Evolutionary conservation across 2,888 invertebrate species (phyloP).

Genomic region (Magallana nippona): DNA sequence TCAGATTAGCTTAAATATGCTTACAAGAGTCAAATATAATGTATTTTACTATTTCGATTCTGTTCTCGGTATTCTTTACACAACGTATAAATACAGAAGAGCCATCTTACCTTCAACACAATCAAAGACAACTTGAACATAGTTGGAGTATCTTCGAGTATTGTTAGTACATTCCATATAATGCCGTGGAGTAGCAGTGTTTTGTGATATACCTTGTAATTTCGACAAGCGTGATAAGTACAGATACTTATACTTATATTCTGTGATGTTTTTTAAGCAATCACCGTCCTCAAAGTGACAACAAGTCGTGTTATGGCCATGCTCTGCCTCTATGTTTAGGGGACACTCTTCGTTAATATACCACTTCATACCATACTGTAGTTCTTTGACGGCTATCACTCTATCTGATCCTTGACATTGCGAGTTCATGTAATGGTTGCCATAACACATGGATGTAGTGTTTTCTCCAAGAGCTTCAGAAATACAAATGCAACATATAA

Average conservation of each 20-base stretch:
- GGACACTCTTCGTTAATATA: not conserved
- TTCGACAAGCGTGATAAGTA: not conserved
- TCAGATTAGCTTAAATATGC: too few relatives aligned
- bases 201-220: not conserved
- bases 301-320: not conserved
- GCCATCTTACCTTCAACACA: not conserved
- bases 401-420: not conserved
- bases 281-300: not conserved
- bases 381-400: not conserved
- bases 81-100: not conserved
- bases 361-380: conserved; percentile 1
- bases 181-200: not conserved
- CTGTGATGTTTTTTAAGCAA: not conserved
- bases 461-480: not conserved
- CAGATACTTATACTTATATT: not conserved
- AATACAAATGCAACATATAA: too few relatives aligned
- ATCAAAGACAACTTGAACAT: not conserved
- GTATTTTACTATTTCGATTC: too few relatives aligned
- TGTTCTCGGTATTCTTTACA: too few relatives aligned
- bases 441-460: not conserved
- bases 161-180: not conserved
- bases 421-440: conserved; percentile 12
- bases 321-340: not conserved
- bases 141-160: not conserved
- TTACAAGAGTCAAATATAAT: too few relatives aligned